Conservation (phyloP, 2,888 invertebrate species). For the Plebejus melissa region DNA sequence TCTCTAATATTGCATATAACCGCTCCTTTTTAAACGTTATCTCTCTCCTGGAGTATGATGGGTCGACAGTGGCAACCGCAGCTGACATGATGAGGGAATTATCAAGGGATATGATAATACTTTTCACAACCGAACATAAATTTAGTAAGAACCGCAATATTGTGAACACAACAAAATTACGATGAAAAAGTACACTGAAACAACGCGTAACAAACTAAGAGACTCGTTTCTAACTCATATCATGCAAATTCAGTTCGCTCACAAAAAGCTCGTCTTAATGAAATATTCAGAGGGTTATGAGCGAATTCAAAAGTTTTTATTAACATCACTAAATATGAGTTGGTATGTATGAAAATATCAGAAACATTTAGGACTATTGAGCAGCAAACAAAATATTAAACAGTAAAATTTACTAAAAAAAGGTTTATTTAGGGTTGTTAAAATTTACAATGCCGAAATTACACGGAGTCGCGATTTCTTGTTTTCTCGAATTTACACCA, state of each 20-base stretch:
- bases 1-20: neutral
- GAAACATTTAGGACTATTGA: neutral
- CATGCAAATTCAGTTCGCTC: slow-evolving; percentile 63
- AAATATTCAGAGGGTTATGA: slow-evolving; percentile 66
- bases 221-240: slow-evolving; percentile 55
- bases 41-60: neutral
- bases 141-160: neutral
- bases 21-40: neutral
- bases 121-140: neutral
- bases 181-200: slow-evolving; percentile 33
- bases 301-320: slow-evolving; percentile 55
- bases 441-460: neutral
- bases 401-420: too few relatives aligned
- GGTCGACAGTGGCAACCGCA: neutral
- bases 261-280: slow-evolving; percentile 65
- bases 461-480: neutral
- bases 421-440: too few relatives aligned
- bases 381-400: neutral
- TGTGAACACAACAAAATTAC: slow-evolving; percentile 21
- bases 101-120: neutral
- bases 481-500: neutral
- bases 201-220: slow-evolving; percentile 41
- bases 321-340: slow-evolving; percentile 36
- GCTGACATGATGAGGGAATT: neutral
- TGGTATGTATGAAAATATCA: slow-evolving; percentile 30